Evolutionary conservation across 2,113 vertebrate genomes (phyloP), one percentile per base, ranked within the genome.

Genomic region (Pholis gunnellus): DNA sequence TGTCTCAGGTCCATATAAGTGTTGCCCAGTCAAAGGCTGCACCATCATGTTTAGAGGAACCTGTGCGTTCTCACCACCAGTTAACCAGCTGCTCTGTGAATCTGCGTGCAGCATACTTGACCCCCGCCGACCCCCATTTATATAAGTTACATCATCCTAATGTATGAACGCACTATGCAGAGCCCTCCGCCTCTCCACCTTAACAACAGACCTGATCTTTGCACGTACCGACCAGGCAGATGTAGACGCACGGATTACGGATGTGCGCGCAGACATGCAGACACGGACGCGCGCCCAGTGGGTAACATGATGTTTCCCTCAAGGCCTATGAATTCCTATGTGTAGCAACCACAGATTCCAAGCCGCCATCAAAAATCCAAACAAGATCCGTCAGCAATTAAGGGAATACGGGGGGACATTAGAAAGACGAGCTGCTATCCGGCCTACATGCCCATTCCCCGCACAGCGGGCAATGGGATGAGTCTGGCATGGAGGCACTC

Each of bases 301-400:
- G 78, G 91, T 88, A 94, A 93, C 89, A 79, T 79, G 89, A 95
- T 94, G 93, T 94, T 93, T 91, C 95, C 95, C 95, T 72, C 57
- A 82, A 92, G 95, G 90, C 92, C 93, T 86, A 94, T 95, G 92
- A 91, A 94, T 91, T 94, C 95, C 95, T 94, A 86, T 90, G 94
- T 90, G 94, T 91, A 92, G 93, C 89, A 93, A 93, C 92, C 88
- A 80, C 92, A 85, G 89, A 93, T 93, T 93, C 92, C 87, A 87
- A 91, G 78, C 93, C 88, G 86, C 93, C 92, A 95, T 95, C 94
- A 94, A 91, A 31, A 95, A 93, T 89, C 93, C 92, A 95, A 96
- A 96, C 94, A 94, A 94, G 94, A 95, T 95, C 93, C 94, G 92
- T 94, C 94, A 92, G 95, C 92, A 95, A 95, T 95, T 94, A 95